Evolutionary conservation across 2,113 vertebrate genomes (phyloP).

Genomic region (Xenopus tropicalis): UCB_Xtro_10.0 CM004445.2:113069501-113070000

Average conservation of each 20-base stretch:
- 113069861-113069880: neutral
- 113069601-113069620: constrained; percentile 16
- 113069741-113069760: constrained; percentile 4
- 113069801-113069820: constrained; percentile 27
- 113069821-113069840: constrained; percentile 36
- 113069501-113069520: constrained; percentile 42
- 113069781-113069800: constrained; percentile 37
- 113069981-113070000: no score
- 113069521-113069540: constrained; percentile 18
- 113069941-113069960: no score
- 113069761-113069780: constrained; percentile 35
- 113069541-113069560: constrained; percentile 4
- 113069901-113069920: no score
- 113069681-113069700: constrained; percentile 16
- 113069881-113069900: no score
- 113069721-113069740: constrained; percentile 34
- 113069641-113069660: constrained; percentile 40
- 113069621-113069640: constrained; percentile 35
- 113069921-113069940: no score
- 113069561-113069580: constrained; percentile 21
- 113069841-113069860: constrained; percentile 16
- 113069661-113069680: constrained; percentile 35
- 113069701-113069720: constrained; percentile 6
- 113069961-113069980: no score
- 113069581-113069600: constrained; percentile 32